Evolutionary conservation across 2,797 vertebrate genomes (phyloP), one percentile per base, ranked within the genome.

Genomic region (Mus caroli): DNA sequence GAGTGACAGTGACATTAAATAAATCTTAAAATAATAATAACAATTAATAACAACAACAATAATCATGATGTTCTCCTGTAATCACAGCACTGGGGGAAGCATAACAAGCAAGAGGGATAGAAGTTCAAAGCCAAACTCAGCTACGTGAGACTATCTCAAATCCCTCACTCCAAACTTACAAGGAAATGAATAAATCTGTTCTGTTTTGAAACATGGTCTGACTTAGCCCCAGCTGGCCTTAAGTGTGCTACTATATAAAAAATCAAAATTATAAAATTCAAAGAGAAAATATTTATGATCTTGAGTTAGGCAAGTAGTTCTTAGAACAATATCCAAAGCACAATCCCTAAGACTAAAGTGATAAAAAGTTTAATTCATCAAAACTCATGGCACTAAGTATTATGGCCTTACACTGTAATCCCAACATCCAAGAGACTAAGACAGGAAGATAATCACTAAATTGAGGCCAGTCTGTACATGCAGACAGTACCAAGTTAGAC

Each of bases 261-360:
- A 50, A 50, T 22, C 9, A 34, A 84, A 84, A 64, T 17, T 46
- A 84, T 34, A 84, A 82, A 80, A 62, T 83, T 62, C 43, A 9
- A 40, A 37, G 78, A 77, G 77, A 83, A 83, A 84, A 64, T 64
- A 43, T 64, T 22, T 64, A 19, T 50, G 60, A 50, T 50, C 62
- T 50, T 85, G 19, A 85, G 43, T 85, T n/a, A 50, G 60, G 19
- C 60, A 85, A 88, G 11, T 60, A 91, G 82, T 90, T 34, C 52
- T 92, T 75, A 88, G 11, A 69, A 50, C 17, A 90, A 26, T 40
- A 85, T 50, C 31, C 12, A 58, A 82, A 82, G 54, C 79, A 37
- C 28, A 91, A n/a, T 79, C 90, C 83, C 80, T 56, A 60, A 93
- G 31, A 69, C 58, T 92, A 92, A 78, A 88, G 67, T 40, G 50